A percentile compares a stretch with the other conserved stretches of the same genome.
These are phyloP conservation scores for Graptemys geographica DNA, from an alignment of 2,797 vertebrate genomes.

Conservation along the genomic window DNA sequence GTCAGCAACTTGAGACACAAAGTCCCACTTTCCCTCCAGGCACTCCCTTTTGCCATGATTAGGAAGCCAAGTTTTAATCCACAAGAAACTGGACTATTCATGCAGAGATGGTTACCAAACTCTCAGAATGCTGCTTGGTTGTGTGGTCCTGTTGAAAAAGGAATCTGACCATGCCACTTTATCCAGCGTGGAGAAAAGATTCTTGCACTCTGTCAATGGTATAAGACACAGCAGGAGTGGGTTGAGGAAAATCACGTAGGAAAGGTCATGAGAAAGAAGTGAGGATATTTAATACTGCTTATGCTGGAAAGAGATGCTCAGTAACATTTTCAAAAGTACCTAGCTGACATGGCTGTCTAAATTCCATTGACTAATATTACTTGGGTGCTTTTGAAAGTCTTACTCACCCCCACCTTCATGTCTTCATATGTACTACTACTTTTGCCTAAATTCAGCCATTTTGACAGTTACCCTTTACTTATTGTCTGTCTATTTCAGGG, in stretches of 20 bases:
- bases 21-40: neutral
- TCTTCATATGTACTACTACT: neutral
- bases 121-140: neutral
- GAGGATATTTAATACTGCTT: neutral
- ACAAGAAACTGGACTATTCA: neutral
- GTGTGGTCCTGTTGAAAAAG: neutral
- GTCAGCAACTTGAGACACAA: neutral
- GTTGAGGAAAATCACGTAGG: neutral
- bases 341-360: neutral
- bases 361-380: neutral
- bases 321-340: neutral
- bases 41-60: neutral
- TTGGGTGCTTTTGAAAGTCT: neutral
- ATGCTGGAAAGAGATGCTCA: neutral
- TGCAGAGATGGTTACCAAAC: rapidly evolving
- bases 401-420: neutral
- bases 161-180: neutral
- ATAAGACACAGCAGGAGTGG: neutral
- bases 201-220: neutral
- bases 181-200: neutral
- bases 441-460: neutral
- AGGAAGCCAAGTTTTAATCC: neutral
- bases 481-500: neutral
- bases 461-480: neutral
- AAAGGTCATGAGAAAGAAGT: neutral